phyloP scores from a whole-genome alignment of 2,113 vertebrate species.

The Hystrix brachyura region DNA sequence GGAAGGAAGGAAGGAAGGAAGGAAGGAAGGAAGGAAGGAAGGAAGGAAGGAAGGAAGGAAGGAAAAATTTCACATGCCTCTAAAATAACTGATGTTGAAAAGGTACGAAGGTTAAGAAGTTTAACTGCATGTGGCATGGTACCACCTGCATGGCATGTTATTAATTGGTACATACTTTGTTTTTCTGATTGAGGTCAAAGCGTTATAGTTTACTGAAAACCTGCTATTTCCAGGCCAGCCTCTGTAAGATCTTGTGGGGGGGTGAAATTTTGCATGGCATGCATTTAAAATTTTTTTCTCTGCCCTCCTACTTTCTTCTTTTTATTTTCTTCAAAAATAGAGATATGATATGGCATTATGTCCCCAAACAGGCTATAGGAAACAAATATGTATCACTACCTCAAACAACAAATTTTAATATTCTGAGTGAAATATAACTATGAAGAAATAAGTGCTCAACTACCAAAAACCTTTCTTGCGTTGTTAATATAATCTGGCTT shows the following conservation, averaged over 20 bases:
- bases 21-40: not conserved
- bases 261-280: slow-evolving; percentile 12
- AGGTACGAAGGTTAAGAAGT: not conserved
- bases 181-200: not conserved
- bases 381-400: not conserved
- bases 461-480: not conserved
- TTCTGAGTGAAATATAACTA: not conserved
- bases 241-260: not conserved
- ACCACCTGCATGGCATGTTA: not conserved
- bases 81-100: slow-evolving; percentile 10
- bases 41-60: not conserved
- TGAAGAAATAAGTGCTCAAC: slow-evolving; percentile 31
- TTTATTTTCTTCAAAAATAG: slow-evolving; percentile 35
- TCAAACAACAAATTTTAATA: slow-evolving; percentile 30
- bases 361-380: not conserved
- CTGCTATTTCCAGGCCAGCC: not conserved
- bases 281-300: slow-evolving; percentile 13
- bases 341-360: not conserved
- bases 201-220: not conserved
- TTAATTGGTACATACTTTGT: not conserved
- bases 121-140: not conserved
- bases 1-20: not conserved
- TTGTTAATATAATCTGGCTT: slow-evolving; percentile 25
- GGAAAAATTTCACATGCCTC: not conserved
- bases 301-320: not conserved